These are phyloP conservation scores for Phalacrocorax pelagicus DNA, from an alignment of 2,113 vertebrate genomes.

Conservation along the genomic window DNA sequence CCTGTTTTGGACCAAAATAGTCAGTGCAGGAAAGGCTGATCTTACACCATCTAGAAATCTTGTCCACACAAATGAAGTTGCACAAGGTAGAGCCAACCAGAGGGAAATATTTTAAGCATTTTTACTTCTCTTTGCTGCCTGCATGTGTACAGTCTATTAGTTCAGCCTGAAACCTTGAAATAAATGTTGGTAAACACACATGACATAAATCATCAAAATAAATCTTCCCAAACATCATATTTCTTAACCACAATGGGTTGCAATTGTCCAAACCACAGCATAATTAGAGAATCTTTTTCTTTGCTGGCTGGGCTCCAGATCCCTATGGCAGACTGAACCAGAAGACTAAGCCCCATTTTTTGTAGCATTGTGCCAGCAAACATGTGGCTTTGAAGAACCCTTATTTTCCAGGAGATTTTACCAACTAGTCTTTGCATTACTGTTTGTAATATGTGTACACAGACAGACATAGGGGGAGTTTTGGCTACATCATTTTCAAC, in stretches of 20 bases:
- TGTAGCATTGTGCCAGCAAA: background rate
- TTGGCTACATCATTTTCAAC: background rate
- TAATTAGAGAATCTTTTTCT: constrained; percentile 56
- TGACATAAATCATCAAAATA: constrained; percentile 58
- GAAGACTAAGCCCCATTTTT: background rate
- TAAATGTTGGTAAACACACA: constrained; percentile 15
- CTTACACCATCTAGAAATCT: background rate
- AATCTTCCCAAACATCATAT: constrained; percentile 46
- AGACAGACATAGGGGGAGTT: background rate
- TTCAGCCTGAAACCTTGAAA: constrained; percentile 25
- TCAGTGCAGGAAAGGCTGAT: background rate
- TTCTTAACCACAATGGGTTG: constrained; percentile 60
- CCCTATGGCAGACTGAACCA: background rate
- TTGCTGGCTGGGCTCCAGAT: constrained; percentile 1
- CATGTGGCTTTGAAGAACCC: background rate
- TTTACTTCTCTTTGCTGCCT: constrained; percentile 11
- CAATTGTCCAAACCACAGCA: constrained; percentile 53
- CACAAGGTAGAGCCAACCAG: background rate
- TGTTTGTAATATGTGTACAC: accelerated
- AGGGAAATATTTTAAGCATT: background rate
- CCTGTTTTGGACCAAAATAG: background rate
- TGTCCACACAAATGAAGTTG: background rate
- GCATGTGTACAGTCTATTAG: background rate
- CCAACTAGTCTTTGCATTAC: background rate
- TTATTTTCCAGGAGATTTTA: background rate